A percentile compares a stretch with the other conserved stretches of the same genome.
Conservation (phyloP, 2,888 invertebrate genomes). For the Acanthacorydalis orientalis region DNA sequence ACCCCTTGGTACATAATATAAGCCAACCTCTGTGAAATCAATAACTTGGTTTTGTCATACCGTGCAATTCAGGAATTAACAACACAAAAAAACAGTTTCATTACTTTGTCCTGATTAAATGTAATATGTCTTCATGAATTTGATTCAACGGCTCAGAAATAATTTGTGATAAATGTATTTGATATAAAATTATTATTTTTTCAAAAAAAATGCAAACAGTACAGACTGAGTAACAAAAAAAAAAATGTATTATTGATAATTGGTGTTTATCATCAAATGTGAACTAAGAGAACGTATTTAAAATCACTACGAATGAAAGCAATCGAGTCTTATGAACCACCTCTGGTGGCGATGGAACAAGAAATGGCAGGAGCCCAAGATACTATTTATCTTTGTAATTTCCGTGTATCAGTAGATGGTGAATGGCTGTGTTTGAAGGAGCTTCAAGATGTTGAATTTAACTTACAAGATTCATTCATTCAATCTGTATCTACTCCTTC, state of each 20-base stretch:
- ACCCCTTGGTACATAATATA: too few relatives aligned
- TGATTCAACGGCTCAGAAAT: neutral
- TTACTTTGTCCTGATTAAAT: too few relatives aligned
- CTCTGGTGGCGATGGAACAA: constrained; percentile 29
- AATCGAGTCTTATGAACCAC: constrained; percentile 15
- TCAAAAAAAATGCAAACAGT: neutral
- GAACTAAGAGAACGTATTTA: neutral
- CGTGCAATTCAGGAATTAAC: too few relatives aligned
- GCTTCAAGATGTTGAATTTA: constrained; percentile 72
- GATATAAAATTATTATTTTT: neutral
- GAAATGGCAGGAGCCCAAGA: constrained; percentile 83
- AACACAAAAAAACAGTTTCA: too few relatives aligned
- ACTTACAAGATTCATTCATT: constrained; percentile 53
- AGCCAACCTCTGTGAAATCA: too few relatives aligned
- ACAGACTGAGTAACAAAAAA: neutral
- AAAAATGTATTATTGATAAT: neutral
- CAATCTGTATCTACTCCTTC: constrained; percentile 45
- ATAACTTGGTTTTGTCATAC: too few relatives aligned
- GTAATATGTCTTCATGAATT: too few relatives aligned
- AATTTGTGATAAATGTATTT: neutral
- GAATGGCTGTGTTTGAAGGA: constrained; percentile 94
- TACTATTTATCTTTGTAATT: constrained; percentile 93
- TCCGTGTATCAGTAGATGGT: constrained; percentile 91
- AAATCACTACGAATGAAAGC: constrained; percentile 20
- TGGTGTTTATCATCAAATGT: neutral